phyloP scores from a whole-genome alignment of 2,797 vertebrate species.

The Mus minutoides region DNA sequence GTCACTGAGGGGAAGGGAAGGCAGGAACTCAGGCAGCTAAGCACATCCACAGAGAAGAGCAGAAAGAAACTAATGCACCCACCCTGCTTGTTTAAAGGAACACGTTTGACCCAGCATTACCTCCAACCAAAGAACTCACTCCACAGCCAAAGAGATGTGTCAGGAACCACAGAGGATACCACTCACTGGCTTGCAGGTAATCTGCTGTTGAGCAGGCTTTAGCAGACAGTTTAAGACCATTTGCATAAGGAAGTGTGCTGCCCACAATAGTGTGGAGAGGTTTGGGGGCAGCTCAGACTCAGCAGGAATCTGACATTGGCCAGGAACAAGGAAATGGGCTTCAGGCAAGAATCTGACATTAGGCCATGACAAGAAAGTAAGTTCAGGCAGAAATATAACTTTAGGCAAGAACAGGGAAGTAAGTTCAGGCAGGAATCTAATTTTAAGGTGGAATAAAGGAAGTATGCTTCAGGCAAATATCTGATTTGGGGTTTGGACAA shows the following conservation, averaged over 20 bases:
- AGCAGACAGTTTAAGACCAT: background rate
- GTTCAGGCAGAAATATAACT: too few relatives aligned
- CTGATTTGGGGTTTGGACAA: too few relatives aligned
- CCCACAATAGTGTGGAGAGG: too few relatives aligned
- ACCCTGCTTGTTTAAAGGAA: background rate
- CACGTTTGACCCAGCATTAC: background rate
- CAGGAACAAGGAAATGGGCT: too few relatives aligned
- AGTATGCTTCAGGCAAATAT: too few relatives aligned
- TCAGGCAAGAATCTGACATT: too few relatives aligned
- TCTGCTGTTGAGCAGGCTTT: background rate
- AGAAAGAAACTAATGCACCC: background rate
- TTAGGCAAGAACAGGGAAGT: too few relatives aligned
- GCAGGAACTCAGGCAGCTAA: background rate
- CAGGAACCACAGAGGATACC: background rate
- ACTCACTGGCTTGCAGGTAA: background rate
- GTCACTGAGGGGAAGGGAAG: background rate
- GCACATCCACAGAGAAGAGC: background rate
- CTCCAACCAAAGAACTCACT: background rate
- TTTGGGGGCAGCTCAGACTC: too few relatives aligned
- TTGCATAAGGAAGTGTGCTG: background rate
- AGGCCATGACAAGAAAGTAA: too few relatives aligned
- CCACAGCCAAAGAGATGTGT: background rate
- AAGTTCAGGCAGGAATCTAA: too few relatives aligned
- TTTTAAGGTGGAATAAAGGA: too few relatives aligned
- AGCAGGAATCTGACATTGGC: too few relatives aligned